Conservation (phyloP, 2,888 invertebrate genomes). For the Melolontha melolontha region DNA sequence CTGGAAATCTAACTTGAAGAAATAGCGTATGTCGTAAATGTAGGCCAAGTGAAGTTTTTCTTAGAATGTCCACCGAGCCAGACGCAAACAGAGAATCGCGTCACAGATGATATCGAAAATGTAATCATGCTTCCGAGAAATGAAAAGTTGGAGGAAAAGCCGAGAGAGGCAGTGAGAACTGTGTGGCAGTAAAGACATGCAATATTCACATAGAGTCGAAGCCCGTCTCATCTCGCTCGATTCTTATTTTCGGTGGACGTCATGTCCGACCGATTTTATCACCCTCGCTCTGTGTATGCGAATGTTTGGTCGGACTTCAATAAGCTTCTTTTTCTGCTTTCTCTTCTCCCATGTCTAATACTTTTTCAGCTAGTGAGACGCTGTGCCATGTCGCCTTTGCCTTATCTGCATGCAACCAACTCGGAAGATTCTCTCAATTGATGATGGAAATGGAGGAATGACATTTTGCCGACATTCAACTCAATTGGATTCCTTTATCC, state of each 20-base stretch:
- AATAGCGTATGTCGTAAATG: too few relatives aligned
- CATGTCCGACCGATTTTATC: slow-evolving; percentile 33
- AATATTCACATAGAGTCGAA: slow-evolving; percentile 27
- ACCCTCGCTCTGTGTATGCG: slow-evolving; percentile 11
- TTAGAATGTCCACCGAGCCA: neutral
- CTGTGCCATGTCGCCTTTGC: slow-evolving; percentile 23
- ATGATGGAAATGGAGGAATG: slow-evolving; percentile 32
- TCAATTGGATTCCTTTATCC: slow-evolving; percentile 35
- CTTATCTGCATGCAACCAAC: slow-evolving; percentile 28
- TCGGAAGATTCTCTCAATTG: slow-evolving; percentile 25
- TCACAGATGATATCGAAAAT: slow-evolving; percentile 27
- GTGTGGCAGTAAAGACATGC: slow-evolving; percentile 26
- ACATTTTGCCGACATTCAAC: slow-evolving; percentile 32
- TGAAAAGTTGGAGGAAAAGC: slow-evolving; percentile 25
- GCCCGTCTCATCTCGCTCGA: slow-evolving; percentile 21
- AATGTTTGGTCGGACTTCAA: slow-evolving; percentile 32
- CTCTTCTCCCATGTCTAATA: slow-evolving; percentile 14
- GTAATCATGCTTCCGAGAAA: slow-evolving; percentile 27
- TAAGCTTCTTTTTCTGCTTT: slow-evolving; percentile 20
- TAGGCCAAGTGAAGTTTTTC: neutral
- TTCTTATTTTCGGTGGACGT: slow-evolving; percentile 20
- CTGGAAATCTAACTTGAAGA: too few relatives aligned
- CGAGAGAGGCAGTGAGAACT: neutral
- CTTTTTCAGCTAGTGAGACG: slow-evolving; percentile 21
- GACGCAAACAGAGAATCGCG: slow-evolving; percentile 1